Conservation (phyloP, 1,140 invertebrate genomes). For the Hycleus phaleratus region DNA sequence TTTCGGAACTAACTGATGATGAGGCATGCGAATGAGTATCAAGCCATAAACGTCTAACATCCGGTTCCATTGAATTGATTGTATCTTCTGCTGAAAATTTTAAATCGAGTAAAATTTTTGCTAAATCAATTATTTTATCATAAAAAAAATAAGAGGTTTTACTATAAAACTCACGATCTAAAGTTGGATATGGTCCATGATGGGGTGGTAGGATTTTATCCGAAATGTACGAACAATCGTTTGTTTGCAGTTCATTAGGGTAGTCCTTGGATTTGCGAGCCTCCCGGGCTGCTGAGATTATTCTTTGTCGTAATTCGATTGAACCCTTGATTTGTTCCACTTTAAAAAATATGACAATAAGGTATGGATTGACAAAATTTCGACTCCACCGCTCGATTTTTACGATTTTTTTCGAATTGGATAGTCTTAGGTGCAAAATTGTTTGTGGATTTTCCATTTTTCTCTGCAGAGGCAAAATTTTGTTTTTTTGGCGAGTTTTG, state of each 20-base stretch:
- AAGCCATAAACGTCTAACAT: constrained; percentile 63
- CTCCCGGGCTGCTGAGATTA: constrained; percentile 57
- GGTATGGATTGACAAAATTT: not conserved
- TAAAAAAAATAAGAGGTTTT: not conserved
- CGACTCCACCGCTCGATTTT: not conserved
- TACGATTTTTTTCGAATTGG: not conserved
- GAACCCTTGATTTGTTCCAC: constrained; percentile 72
- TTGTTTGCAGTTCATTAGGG: constrained; percentile 43
- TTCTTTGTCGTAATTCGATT: constrained; percentile 59
- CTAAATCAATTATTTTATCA: not conserved
- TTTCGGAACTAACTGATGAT: constrained; percentile 53
- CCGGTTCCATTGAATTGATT: constrained; percentile 49
- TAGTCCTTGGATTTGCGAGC: constrained; percentile 52
- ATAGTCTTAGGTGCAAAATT: too few species aligned
- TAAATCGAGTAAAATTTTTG: not conserved
- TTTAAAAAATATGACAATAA: constrained; percentile 38
- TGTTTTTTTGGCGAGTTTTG: too few species aligned
- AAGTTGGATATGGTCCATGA: constrained; percentile 34
- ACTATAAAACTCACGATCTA: constrained; percentile 32
- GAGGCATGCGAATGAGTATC: constrained; percentile 66
- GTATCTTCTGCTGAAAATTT: constrained; percentile 21
- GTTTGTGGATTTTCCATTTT: too few species aligned
- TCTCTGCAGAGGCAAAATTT: too few species aligned
- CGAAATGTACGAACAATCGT: constrained; percentile 33
- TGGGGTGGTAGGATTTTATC: constrained; percentile 29